Percentiles rank a stretch among this genome's conserved stretches.
These are phyloP conservation scores for Drosophila picticornis DNA, from an alignment of 2,888 invertebrate genomes.

Conservation along the genomic window DNA sequence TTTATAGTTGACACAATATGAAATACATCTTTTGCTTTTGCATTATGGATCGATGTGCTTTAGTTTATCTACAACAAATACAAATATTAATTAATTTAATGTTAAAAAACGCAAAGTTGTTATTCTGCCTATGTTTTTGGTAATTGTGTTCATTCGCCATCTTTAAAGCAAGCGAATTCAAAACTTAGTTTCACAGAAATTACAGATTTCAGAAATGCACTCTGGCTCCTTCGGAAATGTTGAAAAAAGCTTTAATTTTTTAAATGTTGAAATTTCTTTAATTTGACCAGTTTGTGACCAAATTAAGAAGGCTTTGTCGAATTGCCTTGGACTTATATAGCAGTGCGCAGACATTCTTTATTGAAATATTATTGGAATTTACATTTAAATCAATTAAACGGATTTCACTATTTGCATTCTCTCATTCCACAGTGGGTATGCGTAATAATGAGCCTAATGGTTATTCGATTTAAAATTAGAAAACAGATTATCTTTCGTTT, in stretches of 20 bases:
- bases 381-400: constrained; percentile 2
- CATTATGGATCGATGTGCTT: background rate
- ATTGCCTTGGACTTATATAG: background rate
- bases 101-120: background rate
- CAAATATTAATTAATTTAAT: no score
- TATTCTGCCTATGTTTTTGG: no score
- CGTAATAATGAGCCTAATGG: constrained; percentile 13
- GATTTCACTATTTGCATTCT: background rate
- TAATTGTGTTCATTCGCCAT: background rate
- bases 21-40: background rate
- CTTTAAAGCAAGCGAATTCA: background rate
- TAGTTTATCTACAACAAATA: background rate
- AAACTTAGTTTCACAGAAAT: background rate
- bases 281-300: background rate
- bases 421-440: background rate
- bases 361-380: background rate
- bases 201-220: background rate
- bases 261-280: background rate
- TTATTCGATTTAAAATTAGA: background rate
- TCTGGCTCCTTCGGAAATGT: rapidly evolving
- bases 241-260: no score
- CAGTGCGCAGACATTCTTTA: background rate
- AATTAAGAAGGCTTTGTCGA: background rate
- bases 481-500: constrained; percentile 64
- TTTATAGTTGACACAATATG: background rate